These are phyloP conservation scores for Dicranocentrus wangi DNA, from an alignment of 2,888 invertebrate genomes.

Conservation along the genomic window DNA sequence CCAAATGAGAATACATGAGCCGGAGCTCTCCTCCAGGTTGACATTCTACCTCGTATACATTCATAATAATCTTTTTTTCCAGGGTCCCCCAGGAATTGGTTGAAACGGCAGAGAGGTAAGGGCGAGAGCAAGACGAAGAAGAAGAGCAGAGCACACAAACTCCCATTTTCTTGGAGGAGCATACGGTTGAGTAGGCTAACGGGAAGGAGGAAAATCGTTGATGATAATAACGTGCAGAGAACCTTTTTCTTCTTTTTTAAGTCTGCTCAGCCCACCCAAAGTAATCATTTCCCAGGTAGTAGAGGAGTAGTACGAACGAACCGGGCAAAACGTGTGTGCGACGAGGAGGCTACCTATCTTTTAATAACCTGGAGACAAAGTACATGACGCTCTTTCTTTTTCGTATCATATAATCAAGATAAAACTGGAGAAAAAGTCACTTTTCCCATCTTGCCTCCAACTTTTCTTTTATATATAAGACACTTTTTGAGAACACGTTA, in stretches of 20 bases:
- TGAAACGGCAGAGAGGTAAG: slow-evolving; percentile 33
- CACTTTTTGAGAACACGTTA: slow-evolving; percentile 16
- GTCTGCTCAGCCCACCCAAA: slow-evolving; percentile 38
- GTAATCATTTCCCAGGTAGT: slow-evolving; percentile 58
- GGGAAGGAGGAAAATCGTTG: slow-evolving; percentile 42
- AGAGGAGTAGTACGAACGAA: no score
- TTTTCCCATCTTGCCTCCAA: slow-evolving; percentile 71
- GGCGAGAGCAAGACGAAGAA: background rate
- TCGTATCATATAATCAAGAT: slow-evolving; percentile 60
- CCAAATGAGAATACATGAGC: slow-evolving; percentile 56
- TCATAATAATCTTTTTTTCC: slow-evolving; percentile 64
- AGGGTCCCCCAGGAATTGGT: slow-evolving; percentile 46
- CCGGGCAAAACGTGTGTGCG: slow-evolving; percentile 17
- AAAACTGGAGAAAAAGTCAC: slow-evolving; percentile 59
- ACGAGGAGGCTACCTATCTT: slow-evolving; percentile 40
- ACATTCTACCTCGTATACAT: slow-evolving; percentile 65
- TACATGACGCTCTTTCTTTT: slow-evolving; percentile 51
- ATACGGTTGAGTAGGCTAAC: slow-evolving; percentile 49
- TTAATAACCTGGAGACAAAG: slow-evolving; percentile 59
- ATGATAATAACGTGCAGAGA: slow-evolving; percentile 43
- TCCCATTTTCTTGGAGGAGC: slow-evolving; percentile 28
- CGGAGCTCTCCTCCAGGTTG: slow-evolving; percentile 44
- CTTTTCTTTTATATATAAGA: slow-evolving; percentile 62
- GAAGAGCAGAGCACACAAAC: background rate
- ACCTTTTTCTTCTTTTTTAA: slow-evolving; percentile 43